A percentile compares a stretch with the other conserved stretches of the same genome.
Evolutionary conservation across 2,888 invertebrate genomes (phyloP).

Genomic region (Andrena haemorrhoa): DNA sequence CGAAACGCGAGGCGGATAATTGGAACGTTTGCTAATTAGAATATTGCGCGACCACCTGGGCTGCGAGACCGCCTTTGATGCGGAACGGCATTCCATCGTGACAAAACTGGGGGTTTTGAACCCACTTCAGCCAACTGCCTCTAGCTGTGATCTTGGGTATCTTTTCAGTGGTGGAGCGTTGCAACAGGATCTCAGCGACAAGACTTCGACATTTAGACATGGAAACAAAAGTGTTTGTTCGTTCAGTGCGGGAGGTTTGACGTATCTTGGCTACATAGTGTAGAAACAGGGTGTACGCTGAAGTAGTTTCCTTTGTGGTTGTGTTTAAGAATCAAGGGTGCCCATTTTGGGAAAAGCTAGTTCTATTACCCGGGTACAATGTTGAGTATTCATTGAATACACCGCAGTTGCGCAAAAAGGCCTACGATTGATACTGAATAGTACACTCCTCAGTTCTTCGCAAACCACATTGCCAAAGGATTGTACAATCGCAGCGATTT

Average conservation of each 20-base stretch:
- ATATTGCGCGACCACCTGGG: constrained; percentile 72
- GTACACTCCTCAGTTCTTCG: neutral
- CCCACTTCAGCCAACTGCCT: constrained; percentile 1
- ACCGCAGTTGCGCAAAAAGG: neutral
- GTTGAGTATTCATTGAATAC: neutral
- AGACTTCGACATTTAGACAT: neutral
- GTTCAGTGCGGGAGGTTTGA: neutral
- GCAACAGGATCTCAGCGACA: neutral
- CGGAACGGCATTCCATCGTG: constrained; percentile 48
- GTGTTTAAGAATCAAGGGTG: neutral
- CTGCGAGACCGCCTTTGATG: constrained; percentile 62
- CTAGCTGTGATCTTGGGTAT: constrained; percentile 9
- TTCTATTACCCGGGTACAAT: neutral
- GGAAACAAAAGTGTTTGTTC: neutral
- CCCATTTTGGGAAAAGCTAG: neutral
- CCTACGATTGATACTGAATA: neutral
- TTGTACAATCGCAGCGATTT: neutral
- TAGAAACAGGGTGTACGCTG: neutral
- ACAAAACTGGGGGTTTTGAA: constrained; percentile 7
- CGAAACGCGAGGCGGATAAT: constrained; percentile 79
- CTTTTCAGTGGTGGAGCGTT: neutral
- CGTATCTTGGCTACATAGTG: neutral
- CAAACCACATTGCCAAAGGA: neutral
- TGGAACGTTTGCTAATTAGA: constrained; percentile 81
- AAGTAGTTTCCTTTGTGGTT: neutral